These are phyloP conservation scores for Noctua pronuba DNA, from an alignment of 2,888 invertebrate genomes.

Conservation along the genomic window DNA sequence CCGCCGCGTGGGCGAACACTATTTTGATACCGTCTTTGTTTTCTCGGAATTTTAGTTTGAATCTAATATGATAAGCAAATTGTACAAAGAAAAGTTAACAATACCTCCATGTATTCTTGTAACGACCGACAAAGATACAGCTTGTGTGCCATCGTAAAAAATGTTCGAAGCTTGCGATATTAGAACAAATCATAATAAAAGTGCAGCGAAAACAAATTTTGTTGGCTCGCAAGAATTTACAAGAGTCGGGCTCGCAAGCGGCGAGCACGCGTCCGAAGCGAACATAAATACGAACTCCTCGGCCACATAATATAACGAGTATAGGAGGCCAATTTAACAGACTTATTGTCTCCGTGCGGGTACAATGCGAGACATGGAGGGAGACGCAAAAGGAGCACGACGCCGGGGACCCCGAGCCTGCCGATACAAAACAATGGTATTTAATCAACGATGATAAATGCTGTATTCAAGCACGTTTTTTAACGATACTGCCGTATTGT, in stretches of 20 bases:
- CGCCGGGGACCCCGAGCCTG: constrained; percentile 84
- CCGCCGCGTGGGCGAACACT: constrained; percentile 76
- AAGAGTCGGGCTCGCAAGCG: constrained; percentile 77
- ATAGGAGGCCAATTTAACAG: constrained; percentile 90
- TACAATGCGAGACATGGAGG: constrained; percentile 87
- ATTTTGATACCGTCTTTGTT: constrained; percentile 69
- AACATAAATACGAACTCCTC: constrained; percentile 82
- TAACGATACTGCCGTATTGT: constrained; percentile 90
- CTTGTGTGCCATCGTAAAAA: constrained; percentile 58
- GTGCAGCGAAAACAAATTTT: constrained; percentile 77
- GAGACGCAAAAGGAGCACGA: constrained; percentile 86
- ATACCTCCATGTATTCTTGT: constrained; percentile 57
- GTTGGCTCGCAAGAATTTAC: constrained; percentile 78
- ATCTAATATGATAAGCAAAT: constrained; percentile 71
- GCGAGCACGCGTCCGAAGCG: constrained; percentile 77
- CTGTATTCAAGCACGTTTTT: constrained; percentile 90
- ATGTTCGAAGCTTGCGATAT: constrained; percentile 59
- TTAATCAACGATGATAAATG: constrained; percentile 91
- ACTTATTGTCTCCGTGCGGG: constrained; percentile 89
- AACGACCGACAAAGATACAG: constrained; percentile 53
- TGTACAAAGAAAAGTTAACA: constrained; percentile 64
- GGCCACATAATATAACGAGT: constrained; percentile 83
- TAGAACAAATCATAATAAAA: constrained; percentile 71
- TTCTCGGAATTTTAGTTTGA: constrained; percentile 72
- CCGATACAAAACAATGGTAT: constrained; percentile 90